Evolutionary conservation across 2,113 vertebrate species (phyloP), one percentile per base, ranked within the genome.

Genomic region (Xenus cinereus): DNA sequence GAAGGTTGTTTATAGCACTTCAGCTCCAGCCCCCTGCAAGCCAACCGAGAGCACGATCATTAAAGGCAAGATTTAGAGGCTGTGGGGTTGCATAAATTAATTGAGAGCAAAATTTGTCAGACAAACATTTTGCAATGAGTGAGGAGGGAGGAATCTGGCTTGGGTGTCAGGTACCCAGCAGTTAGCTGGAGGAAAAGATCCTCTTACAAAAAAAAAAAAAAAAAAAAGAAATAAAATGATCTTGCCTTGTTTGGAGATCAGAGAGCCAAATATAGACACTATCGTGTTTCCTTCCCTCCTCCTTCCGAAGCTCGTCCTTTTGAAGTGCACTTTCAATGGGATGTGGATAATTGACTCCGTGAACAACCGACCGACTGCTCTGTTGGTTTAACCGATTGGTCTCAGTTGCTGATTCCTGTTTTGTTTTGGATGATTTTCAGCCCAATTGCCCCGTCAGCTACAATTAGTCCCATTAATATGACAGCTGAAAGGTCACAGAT

Each of bases 361-460:
- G 57, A 96, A 62, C 90, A 74, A 77, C 83, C 26, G 39, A 63
- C 86, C 3, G 3, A 92, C 88, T 59, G 64, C 92, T 95, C 90
- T 96, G 93, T 68, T 92, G 95, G 56, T 96, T 96, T 93, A 92
- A 93, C 90, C 8, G 3, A 89, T 92, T 67, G 43, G 79, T 92
- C 83, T 95, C 96, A 78, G 64, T 90, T 88, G 79, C 96, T 81
- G 93, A 94, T 92, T 95, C 86, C 88, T 89, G 88, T 93, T 96
- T 94, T 95, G 90, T 89, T 95, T 96, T 95, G 93, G 90, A 93
- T 97, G 93, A 95, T 95, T 96, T 97, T 97, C 96, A 95, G 92
- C 82, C 88, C 96, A 89, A 87, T 94, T 96, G 82, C 95, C 90
- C 85, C 0, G 1, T 95, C 95, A 96, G 76, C 76, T 94, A 64